Percentiles rank a stretch among this genome's conserved stretches.
phyloP scores from a whole-genome alignment of 2,888 invertebrate genomes.

The Drymonia ruficornis region DNA sequence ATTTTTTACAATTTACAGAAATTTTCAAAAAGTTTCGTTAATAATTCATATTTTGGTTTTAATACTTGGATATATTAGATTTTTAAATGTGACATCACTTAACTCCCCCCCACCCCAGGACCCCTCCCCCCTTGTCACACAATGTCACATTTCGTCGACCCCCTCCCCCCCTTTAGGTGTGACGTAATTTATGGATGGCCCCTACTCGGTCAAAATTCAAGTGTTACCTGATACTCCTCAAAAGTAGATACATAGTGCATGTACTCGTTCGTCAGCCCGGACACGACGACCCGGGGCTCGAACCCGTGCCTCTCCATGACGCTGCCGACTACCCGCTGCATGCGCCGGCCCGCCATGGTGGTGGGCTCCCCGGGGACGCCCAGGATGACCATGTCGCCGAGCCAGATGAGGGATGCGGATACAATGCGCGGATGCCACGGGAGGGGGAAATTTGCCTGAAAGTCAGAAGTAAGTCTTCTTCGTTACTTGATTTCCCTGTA shows the following conservation, averaged over 20 bases:
- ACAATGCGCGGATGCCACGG: constrained; percentile 92
- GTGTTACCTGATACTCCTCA: constrained; percentile 90
- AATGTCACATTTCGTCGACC: too few species aligned
- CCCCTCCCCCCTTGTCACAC: too few species aligned
- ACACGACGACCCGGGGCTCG: constrained; percentile 86
- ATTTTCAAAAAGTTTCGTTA: too few species aligned
- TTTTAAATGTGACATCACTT: too few species aligned
- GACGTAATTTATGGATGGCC: too few species aligned
- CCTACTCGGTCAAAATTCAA: too few species aligned
- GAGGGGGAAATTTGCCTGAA: constrained; percentile 85
- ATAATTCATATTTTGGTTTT: too few species aligned
- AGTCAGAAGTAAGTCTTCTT: neutral
- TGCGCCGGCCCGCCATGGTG: constrained; percentile 93
- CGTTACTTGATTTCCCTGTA: too few species aligned
- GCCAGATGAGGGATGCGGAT: constrained; percentile 88
- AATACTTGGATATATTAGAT: too few species aligned
- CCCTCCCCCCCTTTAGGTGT: too few species aligned
- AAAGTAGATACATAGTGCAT: constrained; percentile 92
- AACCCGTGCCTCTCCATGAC: constrained; percentile 68
- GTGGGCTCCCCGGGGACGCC: constrained; percentile 95
- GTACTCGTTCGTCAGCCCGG: constrained; percentile 92
- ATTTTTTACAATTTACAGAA: too few species aligned
- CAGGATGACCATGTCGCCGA: constrained; percentile 88
- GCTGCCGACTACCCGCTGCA: constrained; percentile 68
- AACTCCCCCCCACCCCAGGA: too few species aligned